Evolutionary conservation across 2,888 invertebrate genomes (phyloP).

Genomic region (Teleiodes luculella): DNA sequence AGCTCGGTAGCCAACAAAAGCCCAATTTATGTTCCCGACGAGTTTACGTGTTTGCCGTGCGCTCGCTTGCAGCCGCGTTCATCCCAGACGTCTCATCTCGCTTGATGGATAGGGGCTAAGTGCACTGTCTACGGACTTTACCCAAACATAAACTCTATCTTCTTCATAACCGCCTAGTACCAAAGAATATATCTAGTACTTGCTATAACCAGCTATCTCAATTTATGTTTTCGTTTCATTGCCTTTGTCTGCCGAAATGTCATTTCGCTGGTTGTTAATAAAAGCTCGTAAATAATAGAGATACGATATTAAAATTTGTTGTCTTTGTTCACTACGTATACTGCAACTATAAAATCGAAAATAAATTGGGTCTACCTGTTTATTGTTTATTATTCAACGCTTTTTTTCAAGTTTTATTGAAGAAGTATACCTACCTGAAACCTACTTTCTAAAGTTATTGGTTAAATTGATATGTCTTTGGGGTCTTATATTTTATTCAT

Average conservation of each 20-base stretch:
- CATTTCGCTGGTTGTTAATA: conserved; percentile 4
- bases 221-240: conserved; percentile 27
- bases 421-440: too few relatives aligned
- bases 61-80: conserved; percentile 16
- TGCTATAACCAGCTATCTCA: conserved; percentile 34
- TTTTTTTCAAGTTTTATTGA: not conserved
- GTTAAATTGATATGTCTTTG: too few relatives aligned
- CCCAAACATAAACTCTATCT: conserved; percentile 25
- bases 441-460: too few relatives aligned
- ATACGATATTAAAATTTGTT: conserved; percentile 2
- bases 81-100: conserved; percentile 44
- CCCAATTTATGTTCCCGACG: conserved; percentile 37
- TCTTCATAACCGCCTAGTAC: conserved; percentile 27
- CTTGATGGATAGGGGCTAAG: conserved; percentile 48
- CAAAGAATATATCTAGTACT: too few relatives aligned
- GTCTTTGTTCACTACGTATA: conserved; percentile 1
- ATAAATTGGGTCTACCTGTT: conserved; percentile 3
- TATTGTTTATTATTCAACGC: conserved; percentile 11
- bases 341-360: conserved; percentile 14
- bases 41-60: conserved; percentile 40
- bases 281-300: not conserved
- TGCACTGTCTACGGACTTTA: conserved; percentile 49
- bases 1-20: conserved; percentile 31
- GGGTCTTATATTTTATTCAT: too few relatives aligned
- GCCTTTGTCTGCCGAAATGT: not conserved